These are phyloP conservation scores for Apaloderma vittatum DNA, from an alignment of 2,113 vertebrate species.

Conservation along the genomic window DNA sequence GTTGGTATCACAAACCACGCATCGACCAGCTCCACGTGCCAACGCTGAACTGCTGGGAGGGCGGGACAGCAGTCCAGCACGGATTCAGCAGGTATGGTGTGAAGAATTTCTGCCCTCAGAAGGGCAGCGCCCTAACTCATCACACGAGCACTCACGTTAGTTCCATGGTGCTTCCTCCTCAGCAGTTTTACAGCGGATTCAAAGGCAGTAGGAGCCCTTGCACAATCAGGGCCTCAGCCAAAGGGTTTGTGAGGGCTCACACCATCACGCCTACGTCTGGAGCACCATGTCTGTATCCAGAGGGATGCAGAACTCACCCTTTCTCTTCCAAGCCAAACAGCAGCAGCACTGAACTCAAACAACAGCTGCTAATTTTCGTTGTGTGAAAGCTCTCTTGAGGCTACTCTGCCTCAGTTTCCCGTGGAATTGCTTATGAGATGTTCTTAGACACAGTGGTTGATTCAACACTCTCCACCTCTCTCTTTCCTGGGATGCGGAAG, in stretches of 20 bases:
- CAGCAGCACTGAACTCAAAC: background rate
- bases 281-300: accelerated
- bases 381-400: background rate
- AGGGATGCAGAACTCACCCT: background rate
- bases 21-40: background rate
- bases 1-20: background rate
- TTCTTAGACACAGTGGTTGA: background rate
- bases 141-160: background rate
- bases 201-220: background rate
- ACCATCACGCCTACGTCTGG: background rate
- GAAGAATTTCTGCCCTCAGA: background rate
- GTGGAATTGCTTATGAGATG: background rate
- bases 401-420: background rate
- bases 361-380: background rate
- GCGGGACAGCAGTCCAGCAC: background rate
- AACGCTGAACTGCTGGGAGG: accelerated
- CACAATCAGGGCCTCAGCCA: background rate
- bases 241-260: background rate
- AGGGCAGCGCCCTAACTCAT: background rate
- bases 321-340: background rate
- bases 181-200: background rate
- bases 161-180: background rate
- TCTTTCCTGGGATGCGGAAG: background rate
- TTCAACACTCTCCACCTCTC: background rate
- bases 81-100: background rate